phyloP scores from a whole-genome alignment of 2,113 vertebrate genomes.

The Hypocryptadius cinnamomeus region DNA sequence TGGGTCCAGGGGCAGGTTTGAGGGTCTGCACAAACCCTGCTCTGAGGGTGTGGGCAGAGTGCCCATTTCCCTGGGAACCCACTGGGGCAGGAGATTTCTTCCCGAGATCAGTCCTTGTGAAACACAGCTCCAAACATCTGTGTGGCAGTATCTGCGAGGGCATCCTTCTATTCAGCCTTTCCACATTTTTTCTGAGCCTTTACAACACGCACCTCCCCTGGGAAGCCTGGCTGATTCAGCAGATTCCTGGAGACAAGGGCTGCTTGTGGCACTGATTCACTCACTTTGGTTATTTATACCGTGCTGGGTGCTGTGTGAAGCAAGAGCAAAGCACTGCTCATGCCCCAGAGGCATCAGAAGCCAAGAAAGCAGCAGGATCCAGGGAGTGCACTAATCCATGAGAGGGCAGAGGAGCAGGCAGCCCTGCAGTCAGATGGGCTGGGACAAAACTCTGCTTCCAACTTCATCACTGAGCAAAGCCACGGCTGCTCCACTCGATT shows the following conservation, averaged over 20 bases:
- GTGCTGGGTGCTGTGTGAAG: conserved; percentile 7
- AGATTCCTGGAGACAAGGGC: conserved; percentile 43
- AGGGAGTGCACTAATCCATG: neutral
- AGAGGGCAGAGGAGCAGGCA: neutral
- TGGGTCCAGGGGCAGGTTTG: neutral
- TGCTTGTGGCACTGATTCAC: conserved; percentile 49
- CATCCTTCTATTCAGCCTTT: neutral
- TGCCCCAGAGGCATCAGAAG: conserved; percentile 22
- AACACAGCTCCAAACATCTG: neutral
- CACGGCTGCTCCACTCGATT: neutral
- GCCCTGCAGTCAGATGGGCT: neutral
- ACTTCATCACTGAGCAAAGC: neutral
- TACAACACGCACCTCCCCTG: neutral
- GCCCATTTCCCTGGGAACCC: neutral
- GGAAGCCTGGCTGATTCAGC: conserved; percentile 49
- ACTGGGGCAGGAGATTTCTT: neutral
- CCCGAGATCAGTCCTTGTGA: neutral
- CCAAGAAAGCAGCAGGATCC: neutral
- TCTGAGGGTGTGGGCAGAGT: neutral
- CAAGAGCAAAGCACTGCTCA: neutral
- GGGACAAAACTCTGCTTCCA: neutral
- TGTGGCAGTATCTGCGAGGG: neutral
- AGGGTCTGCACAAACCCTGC: neutral
- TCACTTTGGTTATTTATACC: neutral
- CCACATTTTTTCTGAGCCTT: neutral